Percentiles rank a stretch among this genome's conserved stretches.
phyloP scores from a whole-genome alignment of 1,140 invertebrate genomes.

The Eupristina koningsbergeri region DNA sequence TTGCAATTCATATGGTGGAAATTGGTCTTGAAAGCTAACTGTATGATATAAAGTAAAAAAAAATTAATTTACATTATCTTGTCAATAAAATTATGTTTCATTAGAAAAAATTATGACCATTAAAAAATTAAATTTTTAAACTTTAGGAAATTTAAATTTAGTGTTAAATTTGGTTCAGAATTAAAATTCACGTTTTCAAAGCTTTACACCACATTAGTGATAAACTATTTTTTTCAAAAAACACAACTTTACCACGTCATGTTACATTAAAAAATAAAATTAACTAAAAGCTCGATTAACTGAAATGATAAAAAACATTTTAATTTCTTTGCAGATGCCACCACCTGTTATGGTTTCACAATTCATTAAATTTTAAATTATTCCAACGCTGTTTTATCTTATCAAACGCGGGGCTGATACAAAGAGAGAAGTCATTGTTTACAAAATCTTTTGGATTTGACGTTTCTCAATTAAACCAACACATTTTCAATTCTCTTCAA shows the following conservation, averaged over 20 bases:
- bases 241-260: background rate
- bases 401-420: background rate
- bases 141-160: no score
- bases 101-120: no score
- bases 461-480: background rate
- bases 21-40: no score
- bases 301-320: background rate
- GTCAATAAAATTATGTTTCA: no score
- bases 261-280: background rate
- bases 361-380: background rate
- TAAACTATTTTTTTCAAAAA: background rate
- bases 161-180: no score
- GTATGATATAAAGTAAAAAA: no score
- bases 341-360: background rate
- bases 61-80: no score
- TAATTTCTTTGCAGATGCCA: background rate
- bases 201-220: no score
- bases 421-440: constrained; percentile 5
- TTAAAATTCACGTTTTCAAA: no score
- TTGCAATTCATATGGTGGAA: background rate
- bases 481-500: background rate
- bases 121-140: no score
- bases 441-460: background rate
- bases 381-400: background rate
- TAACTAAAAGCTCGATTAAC: background rate